phyloP scores from a whole-genome alignment of 2,113 vertebrate species.

The Fregetta grallaria region DNA sequence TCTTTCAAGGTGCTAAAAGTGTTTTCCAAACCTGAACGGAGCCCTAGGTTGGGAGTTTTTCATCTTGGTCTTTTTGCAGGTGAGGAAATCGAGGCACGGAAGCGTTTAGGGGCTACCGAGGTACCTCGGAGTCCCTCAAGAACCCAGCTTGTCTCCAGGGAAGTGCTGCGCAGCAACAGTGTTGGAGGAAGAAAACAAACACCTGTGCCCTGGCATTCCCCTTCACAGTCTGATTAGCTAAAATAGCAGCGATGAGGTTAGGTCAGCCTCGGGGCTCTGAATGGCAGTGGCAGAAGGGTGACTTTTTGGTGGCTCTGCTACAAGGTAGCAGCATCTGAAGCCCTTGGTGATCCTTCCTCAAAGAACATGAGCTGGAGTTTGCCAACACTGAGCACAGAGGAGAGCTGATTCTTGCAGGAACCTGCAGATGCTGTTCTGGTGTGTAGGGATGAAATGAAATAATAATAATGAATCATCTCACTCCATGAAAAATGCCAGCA shows the following conservation, averaged over 20 bases:
- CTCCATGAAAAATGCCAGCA: background rate
- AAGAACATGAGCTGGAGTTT: background rate
- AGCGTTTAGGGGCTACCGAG: background rate
- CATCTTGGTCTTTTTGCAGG: background rate
- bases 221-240: background rate
- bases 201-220: background rate
- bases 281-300: background rate
- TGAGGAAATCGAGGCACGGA: background rate
- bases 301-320: background rate
- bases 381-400: background rate
- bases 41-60: background rate
- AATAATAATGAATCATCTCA: background rate
- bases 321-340: background rate
- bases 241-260: background rate
- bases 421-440: background rate
- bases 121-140: background rate
- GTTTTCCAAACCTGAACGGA: background rate
- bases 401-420: background rate
- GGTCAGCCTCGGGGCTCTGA: background rate
- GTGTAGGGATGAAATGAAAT: background rate
- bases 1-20: background rate
- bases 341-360: background rate
- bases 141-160: background rate
- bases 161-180: background rate
- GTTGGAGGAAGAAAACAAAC: background rate